phyloP scores from a whole-genome alignment of 2,113 vertebrate genomes.

The Oceanites oceanicus region DNA sequence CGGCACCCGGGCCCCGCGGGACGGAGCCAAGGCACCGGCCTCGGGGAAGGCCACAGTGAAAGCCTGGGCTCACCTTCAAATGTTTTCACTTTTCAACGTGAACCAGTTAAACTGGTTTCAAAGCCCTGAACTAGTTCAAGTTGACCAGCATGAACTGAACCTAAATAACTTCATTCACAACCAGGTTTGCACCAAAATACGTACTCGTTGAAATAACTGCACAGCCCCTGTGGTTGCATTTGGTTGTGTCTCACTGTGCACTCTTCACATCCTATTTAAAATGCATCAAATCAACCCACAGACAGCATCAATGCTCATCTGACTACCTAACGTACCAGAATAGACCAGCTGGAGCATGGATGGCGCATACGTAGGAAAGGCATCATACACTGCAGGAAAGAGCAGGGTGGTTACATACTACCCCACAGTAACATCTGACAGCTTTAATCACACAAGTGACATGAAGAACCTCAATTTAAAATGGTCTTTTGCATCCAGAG shows the following conservation, averaged over 20 bases:
- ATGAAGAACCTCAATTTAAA: background rate
- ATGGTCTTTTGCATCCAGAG: background rate
- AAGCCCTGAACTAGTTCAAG: background rate
- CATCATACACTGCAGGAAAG: background rate
- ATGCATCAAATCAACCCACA: background rate
- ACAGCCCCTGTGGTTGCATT: background rate
- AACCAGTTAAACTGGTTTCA: background rate
- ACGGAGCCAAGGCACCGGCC: background rate
- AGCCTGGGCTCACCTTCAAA: background rate
- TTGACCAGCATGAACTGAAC: background rate
- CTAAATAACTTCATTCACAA: background rate
- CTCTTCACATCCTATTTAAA: background rate
- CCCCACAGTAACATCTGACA: background rate
- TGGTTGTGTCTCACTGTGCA: background rate
- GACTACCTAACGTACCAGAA: too few species aligned
- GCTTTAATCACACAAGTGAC: background rate
- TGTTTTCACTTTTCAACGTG: background rate
- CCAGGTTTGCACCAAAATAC: background rate
- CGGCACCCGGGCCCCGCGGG: background rate
- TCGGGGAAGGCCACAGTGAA: background rate
- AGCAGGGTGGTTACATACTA: background rate
- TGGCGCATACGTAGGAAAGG: background rate
- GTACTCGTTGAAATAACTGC: background rate
- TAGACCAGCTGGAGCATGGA: background rate
- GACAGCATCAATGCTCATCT: background rate